Evolutionary conservation across 2,113 vertebrate genomes (phyloP), one percentile per base, ranked within the genome.

Genomic region (Bos indicus): DNA sequence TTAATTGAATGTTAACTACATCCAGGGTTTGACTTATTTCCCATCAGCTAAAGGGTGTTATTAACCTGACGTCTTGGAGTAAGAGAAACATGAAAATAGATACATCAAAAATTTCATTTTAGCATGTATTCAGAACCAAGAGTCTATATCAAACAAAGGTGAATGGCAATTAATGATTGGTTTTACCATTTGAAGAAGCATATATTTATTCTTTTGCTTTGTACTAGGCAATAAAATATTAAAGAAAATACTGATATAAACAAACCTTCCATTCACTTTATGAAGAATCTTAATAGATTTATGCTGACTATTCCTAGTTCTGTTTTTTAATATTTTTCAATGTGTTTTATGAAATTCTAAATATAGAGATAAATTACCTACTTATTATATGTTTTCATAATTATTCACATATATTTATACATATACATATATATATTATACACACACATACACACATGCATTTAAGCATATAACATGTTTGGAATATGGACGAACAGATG

Each of bases 21-120:
- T 88, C 56, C 94, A 91, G 84, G 77, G 56, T 96, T 98, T 98
- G 90, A 98, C 94, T 98, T 98, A 96, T 94, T 98, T 97, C 91
- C 82, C 56, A 91, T 96, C 86, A 97, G 51, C 59, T 98, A 90
- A 96, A 97, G 13, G 30, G 80, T 97, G 74, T 95, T 95, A 0
- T 89, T 98, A 84, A 82, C 82, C 21, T 46, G 90, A 96, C 9
- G 97, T 97, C 60, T 93, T 93, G 97, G 80, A 85, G 48, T 84
- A 74, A 83, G 52, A 95, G 64, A 95, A 67, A 74, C 67, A 92
- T n/a, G 96, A 54, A 91, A 97, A 88, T 4, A 33, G 80, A 95
- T 15, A 4, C 54, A 71, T 67, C 36, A 81, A 84, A 97, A 97
- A 88, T 91, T 94, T 0, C 0, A 94, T 43, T 85, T 94, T n/a